Percentiles rank a stretch among this genome's conserved stretches.
Conservation (phyloP, 2,113 vertebrate genomes). For the Neopipo cinnamomea region DNA sequence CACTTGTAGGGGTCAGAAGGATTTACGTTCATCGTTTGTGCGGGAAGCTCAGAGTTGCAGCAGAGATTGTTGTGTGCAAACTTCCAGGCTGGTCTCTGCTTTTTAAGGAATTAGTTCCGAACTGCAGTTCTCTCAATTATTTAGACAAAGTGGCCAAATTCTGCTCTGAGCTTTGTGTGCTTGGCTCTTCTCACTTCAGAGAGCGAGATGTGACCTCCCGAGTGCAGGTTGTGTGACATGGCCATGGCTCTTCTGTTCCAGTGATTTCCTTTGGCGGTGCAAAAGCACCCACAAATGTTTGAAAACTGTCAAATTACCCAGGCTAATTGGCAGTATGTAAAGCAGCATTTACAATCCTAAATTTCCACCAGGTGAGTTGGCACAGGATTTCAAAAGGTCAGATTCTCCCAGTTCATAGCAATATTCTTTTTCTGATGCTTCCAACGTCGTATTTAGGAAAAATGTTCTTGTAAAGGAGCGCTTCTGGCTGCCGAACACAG, state of each 20-base stretch:
- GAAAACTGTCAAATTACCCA: not conserved
- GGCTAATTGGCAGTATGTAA: conserved; percentile 2
- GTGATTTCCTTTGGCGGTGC: not conserved
- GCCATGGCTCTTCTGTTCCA: conserved; percentile 55
- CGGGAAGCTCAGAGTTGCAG: conserved; percentile 67
- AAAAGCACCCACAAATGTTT: not conserved
- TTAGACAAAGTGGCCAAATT: conserved; percentile 9
- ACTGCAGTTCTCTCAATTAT: not conserved
- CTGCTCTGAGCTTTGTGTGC: conserved; percentile 28
- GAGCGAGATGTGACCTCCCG: conserved; percentile 36
- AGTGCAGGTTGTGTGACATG: conserved; percentile 45
- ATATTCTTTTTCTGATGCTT: conserved; percentile 14
- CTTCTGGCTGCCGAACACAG: not conserved
- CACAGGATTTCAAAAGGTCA: not conserved
- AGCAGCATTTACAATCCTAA: not conserved
- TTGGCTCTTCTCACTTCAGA: conserved; percentile 1
- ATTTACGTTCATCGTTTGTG: conserved; percentile 53
- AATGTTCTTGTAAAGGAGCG: not conserved
- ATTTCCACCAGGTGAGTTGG: not conserved
- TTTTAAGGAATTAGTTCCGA: conserved; percentile 34
- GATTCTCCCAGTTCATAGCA: not conserved
- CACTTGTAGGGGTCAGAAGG: conserved; percentile 64
- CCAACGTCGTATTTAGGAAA: not conserved
- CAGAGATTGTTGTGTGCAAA: conserved; percentile 67
- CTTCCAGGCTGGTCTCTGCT: conserved; percentile 4